Evolutionary conservation across 2,888 invertebrate species (phyloP).

Genomic region (Latrodectus hesperus): DNA sequence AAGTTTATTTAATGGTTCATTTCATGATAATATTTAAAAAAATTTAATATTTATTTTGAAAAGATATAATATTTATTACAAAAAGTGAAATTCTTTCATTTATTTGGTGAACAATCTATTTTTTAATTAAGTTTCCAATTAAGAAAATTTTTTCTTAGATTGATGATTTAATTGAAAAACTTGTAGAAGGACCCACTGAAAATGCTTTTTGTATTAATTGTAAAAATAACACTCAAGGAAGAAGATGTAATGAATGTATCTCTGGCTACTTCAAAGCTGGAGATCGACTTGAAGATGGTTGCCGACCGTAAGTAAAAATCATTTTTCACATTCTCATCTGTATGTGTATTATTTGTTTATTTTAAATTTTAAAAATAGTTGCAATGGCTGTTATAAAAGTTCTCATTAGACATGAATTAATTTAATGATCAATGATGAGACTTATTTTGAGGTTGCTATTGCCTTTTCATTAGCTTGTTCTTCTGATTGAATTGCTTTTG

Average conservation of each 20-base stretch:
- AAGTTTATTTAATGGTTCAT: slow-evolving; percentile 16
- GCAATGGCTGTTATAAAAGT: too few relatives aligned
- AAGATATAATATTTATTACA: not conserved
- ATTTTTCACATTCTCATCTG: not conserved
- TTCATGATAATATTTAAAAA: not conserved
- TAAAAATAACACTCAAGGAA: slow-evolving; percentile 86
- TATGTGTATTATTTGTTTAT: not conserved
- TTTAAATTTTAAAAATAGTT: too few relatives aligned
- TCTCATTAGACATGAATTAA: too few relatives aligned
- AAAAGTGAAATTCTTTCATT: not conserved
- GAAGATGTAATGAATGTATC: slow-evolving; percentile 87
- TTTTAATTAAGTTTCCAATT: not conserved
- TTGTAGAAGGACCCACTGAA: slow-evolving; percentile 72
- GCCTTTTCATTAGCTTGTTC: too few relatives aligned
- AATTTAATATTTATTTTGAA: not conserved
- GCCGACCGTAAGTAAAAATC: slow-evolving; percentile 80
- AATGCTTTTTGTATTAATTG: slow-evolving; percentile 90
- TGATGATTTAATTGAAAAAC: slow-evolving; percentile 61
- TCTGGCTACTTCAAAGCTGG: slow-evolving; percentile 80
- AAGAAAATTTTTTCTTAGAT: slow-evolving; percentile 14
- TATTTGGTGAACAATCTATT: not conserved
- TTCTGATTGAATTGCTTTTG: too few relatives aligned
- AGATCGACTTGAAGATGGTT: slow-evolving; percentile 84
- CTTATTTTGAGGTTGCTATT: too few relatives aligned
- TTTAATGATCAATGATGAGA: too few relatives aligned